Conservation (phyloP, 2,888 invertebrate species). For the Chalcosyrphus nemorum region DNA sequence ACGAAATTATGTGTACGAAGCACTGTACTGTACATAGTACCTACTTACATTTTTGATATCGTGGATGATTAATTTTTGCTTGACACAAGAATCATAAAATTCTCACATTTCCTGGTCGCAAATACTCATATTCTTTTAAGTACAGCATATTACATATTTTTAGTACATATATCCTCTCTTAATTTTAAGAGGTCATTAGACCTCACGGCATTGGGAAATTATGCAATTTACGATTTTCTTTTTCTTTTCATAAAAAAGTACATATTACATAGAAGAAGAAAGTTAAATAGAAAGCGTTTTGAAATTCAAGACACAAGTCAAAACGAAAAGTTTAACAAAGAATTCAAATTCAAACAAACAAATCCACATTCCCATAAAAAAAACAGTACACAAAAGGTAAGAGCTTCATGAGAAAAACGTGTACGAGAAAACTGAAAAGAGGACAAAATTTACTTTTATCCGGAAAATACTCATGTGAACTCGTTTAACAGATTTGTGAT, state of each 20-base stretch:
- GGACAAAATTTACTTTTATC: not conserved
- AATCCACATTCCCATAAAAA: not conserved
- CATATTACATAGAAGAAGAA: too few relatives aligned
- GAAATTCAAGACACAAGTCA: slow-evolving; percentile 3
- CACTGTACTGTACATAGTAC: too few relatives aligned
- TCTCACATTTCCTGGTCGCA: not conserved
- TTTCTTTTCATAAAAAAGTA: too few relatives aligned
- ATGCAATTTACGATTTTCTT: slow-evolving; percentile 1
- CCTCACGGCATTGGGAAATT: not conserved
- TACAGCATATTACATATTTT: not conserved
- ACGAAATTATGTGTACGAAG: too few relatives aligned
- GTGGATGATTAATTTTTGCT: not conserved
- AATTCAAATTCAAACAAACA: slow-evolving; percentile 1
- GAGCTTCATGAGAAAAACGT: slow-evolving; percentile 4
- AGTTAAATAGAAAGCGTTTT: not conserved
- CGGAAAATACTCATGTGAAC: slow-evolving; percentile 11
- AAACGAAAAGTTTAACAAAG: not conserved
- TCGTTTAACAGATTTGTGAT: not conserved
- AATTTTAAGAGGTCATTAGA: not conserved
- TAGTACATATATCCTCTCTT: not conserved
- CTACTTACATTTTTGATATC: not conserved
- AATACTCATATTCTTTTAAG: not conserved
- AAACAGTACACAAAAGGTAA: not conserved
- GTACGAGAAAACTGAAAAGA: not conserved
- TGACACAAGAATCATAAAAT: not conserved